phyloP scores from a whole-genome alignment of 2,888 invertebrate genomes.

The Rhogogaster chlorosoma region DNA sequence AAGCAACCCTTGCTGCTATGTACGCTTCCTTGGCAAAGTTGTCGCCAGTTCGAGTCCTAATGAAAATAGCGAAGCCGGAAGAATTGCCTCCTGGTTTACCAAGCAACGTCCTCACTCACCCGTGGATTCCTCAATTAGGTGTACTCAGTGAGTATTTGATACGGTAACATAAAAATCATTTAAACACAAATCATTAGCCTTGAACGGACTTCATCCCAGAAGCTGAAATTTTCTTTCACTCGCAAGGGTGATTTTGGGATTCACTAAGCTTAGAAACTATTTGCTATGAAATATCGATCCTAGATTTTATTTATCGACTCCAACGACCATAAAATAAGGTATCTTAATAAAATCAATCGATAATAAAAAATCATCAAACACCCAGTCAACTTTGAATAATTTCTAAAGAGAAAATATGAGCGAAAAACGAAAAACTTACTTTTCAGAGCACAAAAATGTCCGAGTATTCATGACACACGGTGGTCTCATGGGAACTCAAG shows the following conservation, averaged over 20 bases:
- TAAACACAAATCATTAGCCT: neutral
- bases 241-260: neutral
- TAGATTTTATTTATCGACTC: too few relatives aligned
- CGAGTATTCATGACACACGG: slow-evolving; percentile 70
- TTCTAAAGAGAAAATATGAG: too few relatives aligned
- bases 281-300: too few relatives aligned
- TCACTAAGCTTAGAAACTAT: neutral
- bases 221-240: neutral
- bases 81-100: slow-evolving; percentile 65
- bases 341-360: too few relatives aligned
- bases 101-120: slow-evolving; percentile 59
- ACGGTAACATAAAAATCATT: neutral
- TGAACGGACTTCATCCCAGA: neutral
- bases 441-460: too few relatives aligned
- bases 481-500: slow-evolving; percentile 64
- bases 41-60: slow-evolving; percentile 64
- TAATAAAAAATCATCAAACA: too few relatives aligned
- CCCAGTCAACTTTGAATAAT: too few relatives aligned
- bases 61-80: slow-evolving; percentile 61
- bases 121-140: slow-evolving; percentile 68
- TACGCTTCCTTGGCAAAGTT: slow-evolving; percentile 65
- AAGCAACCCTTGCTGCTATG: slow-evolving; percentile 56
- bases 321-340: too few relatives aligned
- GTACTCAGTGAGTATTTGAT: slow-evolving; percentile 62
- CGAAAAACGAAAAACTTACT: too few relatives aligned